phyloP scores from a whole-genome alignment of 2,113 vertebrate genomes.

The Candoia aspera region DNA sequence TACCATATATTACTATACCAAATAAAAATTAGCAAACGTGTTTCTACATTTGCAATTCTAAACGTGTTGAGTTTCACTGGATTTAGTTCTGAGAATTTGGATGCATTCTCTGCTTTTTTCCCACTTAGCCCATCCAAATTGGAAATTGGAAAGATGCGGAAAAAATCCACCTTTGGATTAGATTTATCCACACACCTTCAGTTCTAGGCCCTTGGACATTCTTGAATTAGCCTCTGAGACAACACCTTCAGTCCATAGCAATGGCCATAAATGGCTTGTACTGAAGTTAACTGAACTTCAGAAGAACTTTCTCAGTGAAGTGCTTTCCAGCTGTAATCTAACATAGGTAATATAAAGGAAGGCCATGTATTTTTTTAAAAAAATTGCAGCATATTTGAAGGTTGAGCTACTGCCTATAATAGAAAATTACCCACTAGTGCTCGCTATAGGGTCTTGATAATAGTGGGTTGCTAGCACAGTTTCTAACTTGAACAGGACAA shows the following conservation, averaged over 20 bases:
- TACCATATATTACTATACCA: background rate
- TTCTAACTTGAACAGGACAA: constrained; percentile 68
- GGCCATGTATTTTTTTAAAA: constrained; percentile 68
- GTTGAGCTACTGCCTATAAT: constrained; percentile 71
- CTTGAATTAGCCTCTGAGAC: background rate
- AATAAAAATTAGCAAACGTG: background rate
- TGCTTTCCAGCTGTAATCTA: constrained; percentile 62
- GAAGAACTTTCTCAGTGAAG: background rate
- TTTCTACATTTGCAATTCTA: background rate
- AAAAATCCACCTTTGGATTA: background rate
- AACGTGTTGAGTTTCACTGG: background rate
- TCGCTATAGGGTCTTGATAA: constrained; percentile 61
- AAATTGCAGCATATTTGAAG: constrained; percentile 66
- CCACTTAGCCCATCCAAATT: background rate
- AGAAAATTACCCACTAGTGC: constrained; percentile 62
- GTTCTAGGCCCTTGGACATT: background rate
- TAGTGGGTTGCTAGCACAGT: constrained; percentile 33
- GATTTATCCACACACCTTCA: background rate
- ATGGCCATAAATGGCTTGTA: background rate
- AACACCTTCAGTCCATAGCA: background rate
- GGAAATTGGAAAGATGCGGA: background rate
- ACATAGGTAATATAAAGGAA: constrained; percentile 70
- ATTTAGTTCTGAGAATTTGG: too few relatives aligned
- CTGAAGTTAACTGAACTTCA: background rate
- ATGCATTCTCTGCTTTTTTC: background rate